Evolutionary conservation across 2,113 vertebrate species (phyloP), one percentile per base, ranked within the genome.

Genomic region (Ranitomeya imitator): DNA sequence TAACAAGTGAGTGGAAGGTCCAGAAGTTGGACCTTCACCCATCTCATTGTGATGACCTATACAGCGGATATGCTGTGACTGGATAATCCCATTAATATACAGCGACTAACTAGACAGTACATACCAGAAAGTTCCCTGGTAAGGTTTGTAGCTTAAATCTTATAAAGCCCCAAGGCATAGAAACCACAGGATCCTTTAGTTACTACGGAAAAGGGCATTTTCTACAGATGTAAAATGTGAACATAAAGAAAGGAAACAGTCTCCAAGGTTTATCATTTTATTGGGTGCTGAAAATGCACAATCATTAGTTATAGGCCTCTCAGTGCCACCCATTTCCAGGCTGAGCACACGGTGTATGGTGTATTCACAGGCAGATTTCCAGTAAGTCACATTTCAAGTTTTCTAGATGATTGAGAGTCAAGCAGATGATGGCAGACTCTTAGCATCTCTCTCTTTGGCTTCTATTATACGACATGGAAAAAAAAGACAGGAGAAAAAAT

Each of bases 381-480:
- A 83, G n/a, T 69, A 83, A 83, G 51, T 83, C 81, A 84, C 82
- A 69, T 71, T 78, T 83, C 81, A 83, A 74, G 79, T 61, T 55
- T 83, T 88, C 81, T 74, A 85, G 77, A 69, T 89, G 87, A 52
- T 76, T 54, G 67, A 74, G 73, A 65, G 60, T 85, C 87, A 89
- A 26, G 87, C 87, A 18, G 80, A 88, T 12, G 87, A 67, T 15
- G 87, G 87, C 81, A 88, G 60, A 83, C 60, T 85, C 82, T 85
- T 84, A 14, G 61, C 87, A 79, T 89, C 82, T 79, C 87, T 89
- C 74, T 89, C 87, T 89, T 89, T 89, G 87, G 87, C 73, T 67
- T 89, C 87, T 89, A 79, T 16, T 51, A 45, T 13, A 7, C 26
- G 26, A 83, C 74, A 15, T 19, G 5, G 18, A 19, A 65, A 83